These are phyloP conservation scores for Drosophila neonasuta DNA, from an alignment of 2,888 invertebrate genomes.

Conservation along the genomic window DNA sequence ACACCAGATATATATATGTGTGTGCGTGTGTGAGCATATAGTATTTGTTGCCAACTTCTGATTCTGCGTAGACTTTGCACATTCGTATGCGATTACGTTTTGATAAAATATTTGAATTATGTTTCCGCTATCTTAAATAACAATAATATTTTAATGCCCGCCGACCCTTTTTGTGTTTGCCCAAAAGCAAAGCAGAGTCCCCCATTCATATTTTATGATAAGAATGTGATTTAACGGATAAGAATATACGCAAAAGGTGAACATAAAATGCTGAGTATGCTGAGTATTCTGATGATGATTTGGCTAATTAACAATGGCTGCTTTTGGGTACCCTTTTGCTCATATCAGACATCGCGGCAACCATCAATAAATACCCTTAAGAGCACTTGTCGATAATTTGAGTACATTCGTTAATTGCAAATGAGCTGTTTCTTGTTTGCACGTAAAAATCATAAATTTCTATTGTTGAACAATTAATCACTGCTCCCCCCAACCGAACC, in stretches of 20 bases:
- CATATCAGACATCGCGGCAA: constrained; percentile 12
- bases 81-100: constrained; percentile 3
- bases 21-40: too few species aligned
- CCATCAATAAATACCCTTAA: neutral
- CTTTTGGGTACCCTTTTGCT: neutral
- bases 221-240: constrained; percentile 16
- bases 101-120: constrained; percentile 34
- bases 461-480: constrained; percentile 21
- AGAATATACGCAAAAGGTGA: neutral
- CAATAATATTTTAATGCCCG: constrained; percentile 25
- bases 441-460: neutral
- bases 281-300: neutral
- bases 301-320: neutral
- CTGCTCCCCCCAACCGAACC: neutral
- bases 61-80: constrained; percentile 26
- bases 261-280: neutral
- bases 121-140: constrained; percentile 13
- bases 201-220: constrained; percentile 24
- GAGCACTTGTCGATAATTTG: constrained; percentile 2
- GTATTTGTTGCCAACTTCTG: constrained; percentile 8
- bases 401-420: constrained; percentile 7
- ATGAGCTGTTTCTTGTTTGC: constrained; percentile 1
- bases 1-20: neutral
- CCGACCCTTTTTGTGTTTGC: neutral
- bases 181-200: constrained; percentile 2